Evolutionary conservation across 2,797 vertebrate genomes (phyloP).

Genomic region (Tragopan temminckii): DNA sequence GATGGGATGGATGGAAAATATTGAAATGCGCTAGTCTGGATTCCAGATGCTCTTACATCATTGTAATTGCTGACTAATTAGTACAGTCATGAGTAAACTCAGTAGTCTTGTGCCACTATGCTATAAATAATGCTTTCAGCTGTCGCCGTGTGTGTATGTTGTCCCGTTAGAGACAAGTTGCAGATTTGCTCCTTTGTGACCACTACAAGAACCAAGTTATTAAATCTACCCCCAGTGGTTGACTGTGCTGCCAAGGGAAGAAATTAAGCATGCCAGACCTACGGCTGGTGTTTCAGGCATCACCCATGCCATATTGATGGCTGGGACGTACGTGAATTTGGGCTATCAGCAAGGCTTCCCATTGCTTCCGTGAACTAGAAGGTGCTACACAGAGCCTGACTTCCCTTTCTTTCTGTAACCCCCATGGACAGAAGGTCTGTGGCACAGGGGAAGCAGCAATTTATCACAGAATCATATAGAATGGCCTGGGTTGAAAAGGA

Average conservation of each 20-base stretch:
- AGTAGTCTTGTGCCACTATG: background rate
- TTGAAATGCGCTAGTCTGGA: background rate
- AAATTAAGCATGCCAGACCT: background rate
- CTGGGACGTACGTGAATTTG: background rate
- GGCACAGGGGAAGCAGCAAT: background rate
- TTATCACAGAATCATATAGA: too few species aligned
- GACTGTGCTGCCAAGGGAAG: background rate
- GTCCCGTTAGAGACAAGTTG: background rate
- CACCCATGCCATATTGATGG: accelerated
- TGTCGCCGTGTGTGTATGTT: background rate
- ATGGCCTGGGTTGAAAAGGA: too few species aligned
- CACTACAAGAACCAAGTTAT: background rate
- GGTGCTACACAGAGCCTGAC: background rate
- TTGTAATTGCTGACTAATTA: background rate
- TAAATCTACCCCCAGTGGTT: too few species aligned
- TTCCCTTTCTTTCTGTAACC: background rate
- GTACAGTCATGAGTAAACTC: background rate
- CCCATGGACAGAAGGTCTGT: background rate
- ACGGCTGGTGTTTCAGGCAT: accelerated
- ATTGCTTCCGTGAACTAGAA: background rate
- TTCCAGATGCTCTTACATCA: accelerated
- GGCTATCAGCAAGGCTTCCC: background rate
- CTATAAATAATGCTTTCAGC: background rate
- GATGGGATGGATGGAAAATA: background rate
- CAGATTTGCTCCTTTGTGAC: background rate